Base-by-base conservation (phyloP, 2,888 invertebrate species). In the Thysanoteuthis rhombus region DNA sequence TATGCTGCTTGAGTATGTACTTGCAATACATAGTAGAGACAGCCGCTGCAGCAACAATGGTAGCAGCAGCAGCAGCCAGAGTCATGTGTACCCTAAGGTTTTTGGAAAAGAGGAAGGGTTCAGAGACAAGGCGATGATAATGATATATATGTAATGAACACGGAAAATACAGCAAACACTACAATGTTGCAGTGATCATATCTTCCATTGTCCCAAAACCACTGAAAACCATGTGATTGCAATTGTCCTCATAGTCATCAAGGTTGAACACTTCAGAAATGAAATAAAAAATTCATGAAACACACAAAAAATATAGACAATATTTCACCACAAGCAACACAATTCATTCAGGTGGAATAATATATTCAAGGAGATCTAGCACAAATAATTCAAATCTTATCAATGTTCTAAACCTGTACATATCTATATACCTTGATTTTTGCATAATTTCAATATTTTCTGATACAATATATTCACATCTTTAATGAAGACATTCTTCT, bases 1-100 rank as follows among this genome's bases (percentile, higher is more conserved):
- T 75, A 75, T n/a, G n/a, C n/a, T 75, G 75, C n/a, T n/a, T n/a
- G n/a, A 75, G n/a, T 75, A n/a, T 75, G 75, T 75, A 75, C n/a
- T n/a, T 75, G n/a, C 16, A 75, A 75, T 75, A 75, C n/a, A 52
- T 52, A 52, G 52, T 52, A 75, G 75, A 36, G n/a, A 75, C 75
- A 75, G 75, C n/a, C 25, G 36, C 75, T n/a, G 75, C n/a, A 16
- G 75, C 75, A 12, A n/a, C 75, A 75, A n/a, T n/a, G 36, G 36
- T n/a, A 12, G n/a, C 19, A n/a, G 75, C 12, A 75, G 75, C 75
- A n/a, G n/a, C 32, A 75, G n/a, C n/a, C n/a, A 36, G n/a, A 75
- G 75, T 75, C 75, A 75, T 75, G 75, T 75, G 75, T 75, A 75
- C 75, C 75, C n/a, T 75, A 75, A 75, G 75, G 75, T 75, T 75